A percentile compares a stretch with the other conserved stretches of the same genome.
Evolutionary conservation across 2,797 vertebrate species (phyloP).

Genomic region (Austrolebias charrua): DNA sequence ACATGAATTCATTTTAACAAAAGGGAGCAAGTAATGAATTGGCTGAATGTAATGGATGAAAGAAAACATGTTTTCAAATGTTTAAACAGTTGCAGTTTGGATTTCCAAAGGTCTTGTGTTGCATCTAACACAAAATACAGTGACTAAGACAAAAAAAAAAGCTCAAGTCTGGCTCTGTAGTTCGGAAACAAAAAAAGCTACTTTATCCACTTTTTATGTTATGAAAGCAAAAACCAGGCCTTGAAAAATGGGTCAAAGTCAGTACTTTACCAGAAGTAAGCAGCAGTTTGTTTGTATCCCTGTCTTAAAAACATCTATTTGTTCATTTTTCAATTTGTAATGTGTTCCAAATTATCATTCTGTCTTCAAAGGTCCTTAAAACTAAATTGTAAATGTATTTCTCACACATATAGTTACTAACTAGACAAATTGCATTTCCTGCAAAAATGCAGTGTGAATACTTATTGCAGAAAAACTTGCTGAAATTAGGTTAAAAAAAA

Average conservation of each 20-base stretch:
- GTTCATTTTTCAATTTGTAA: conserved; percentile 23
- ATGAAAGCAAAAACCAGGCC: too few species aligned
- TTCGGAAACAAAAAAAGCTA: too few species aligned
- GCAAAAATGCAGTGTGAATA: too few species aligned
- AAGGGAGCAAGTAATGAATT: neutral
- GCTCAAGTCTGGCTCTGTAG: too few species aligned
- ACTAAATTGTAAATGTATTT: conserved; percentile 22
- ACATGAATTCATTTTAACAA: conserved; percentile 1
- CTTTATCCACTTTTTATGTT: too few species aligned
- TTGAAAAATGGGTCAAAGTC: conserved; percentile 4
- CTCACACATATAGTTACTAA: neutral
- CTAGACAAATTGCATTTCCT: too few species aligned
- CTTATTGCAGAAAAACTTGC: too few species aligned
- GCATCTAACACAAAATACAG: too few species aligned
- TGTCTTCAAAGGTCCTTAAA: conserved; percentile 21
- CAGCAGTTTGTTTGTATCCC: conserved; percentile 1
- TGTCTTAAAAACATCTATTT: conserved; percentile 20
- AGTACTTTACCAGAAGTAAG: neutral
- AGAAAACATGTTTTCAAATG: too few species aligned
- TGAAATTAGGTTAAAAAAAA: too few species aligned
- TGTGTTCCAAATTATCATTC: conserved; percentile 20
- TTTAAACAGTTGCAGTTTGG: neutral
- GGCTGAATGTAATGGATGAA: too few species aligned
- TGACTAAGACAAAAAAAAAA: too few species aligned
- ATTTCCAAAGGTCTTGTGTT: neutral